Conservation (phyloP, 1,140 invertebrate species). For the Aphis gossypii region DNA sequence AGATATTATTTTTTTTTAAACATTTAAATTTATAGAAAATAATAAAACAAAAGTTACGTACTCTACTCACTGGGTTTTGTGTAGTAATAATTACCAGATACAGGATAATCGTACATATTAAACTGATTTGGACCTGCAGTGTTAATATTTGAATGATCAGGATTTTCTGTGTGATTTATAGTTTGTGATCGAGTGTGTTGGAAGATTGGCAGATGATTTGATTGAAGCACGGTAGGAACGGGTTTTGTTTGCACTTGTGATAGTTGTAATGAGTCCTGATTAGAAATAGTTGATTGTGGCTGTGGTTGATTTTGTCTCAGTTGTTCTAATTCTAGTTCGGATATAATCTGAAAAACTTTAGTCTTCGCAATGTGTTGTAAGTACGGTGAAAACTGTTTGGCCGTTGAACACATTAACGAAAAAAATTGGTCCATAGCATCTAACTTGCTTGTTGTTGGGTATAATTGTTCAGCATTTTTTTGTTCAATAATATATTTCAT, state of each 20-base stretch:
- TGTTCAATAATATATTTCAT: background rate
- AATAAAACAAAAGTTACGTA: background rate
- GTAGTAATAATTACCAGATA: background rate
- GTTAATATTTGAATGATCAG: background rate
- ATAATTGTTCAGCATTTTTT: background rate
- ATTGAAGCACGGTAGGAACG: background rate
- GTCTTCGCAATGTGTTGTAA: background rate
- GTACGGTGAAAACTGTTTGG: background rate
- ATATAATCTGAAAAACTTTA: background rate
- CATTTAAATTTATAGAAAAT: background rate
- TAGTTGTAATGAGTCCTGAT: background rate
- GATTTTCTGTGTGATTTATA: background rate
- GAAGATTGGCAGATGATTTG: background rate
- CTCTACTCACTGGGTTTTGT: background rate
- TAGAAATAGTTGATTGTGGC: too few species aligned
- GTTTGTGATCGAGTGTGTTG: background rate
- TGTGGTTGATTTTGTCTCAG: background rate
- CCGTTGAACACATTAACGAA: background rate
- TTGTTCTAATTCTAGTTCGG: background rate
- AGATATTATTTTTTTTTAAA: too few species aligned
- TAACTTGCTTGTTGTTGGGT: background rate
- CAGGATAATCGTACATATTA: background rate
- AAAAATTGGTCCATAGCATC: background rate
- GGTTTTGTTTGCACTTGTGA: background rate
- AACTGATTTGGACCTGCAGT: background rate